Evolutionary conservation across 2,113 vertebrate genomes (phyloP).

Genomic region (Parus major): DNA sequence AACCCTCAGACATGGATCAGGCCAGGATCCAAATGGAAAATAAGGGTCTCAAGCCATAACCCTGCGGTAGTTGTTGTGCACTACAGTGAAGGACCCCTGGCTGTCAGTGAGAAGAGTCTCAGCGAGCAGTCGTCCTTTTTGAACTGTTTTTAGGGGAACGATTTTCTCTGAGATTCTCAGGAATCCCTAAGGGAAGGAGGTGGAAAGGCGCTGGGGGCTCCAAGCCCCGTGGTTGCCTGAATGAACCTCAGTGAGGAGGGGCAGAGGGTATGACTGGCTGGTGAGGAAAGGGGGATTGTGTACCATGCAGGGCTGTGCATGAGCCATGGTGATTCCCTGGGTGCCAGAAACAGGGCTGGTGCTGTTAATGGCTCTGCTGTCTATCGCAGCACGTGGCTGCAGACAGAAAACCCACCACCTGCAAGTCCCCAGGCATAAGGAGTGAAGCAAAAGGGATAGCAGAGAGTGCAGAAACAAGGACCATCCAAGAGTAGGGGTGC

Average conservation of each 20-base stretch:
- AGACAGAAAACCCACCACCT: background rate
- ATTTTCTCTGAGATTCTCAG: background rate
- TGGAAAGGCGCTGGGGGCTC: background rate
- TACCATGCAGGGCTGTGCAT: background rate
- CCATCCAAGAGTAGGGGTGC: background rate
- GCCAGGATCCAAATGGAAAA: constrained; percentile 23
- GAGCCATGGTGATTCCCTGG: background rate
- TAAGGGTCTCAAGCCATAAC: background rate
- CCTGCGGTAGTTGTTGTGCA: constrained; percentile 10
- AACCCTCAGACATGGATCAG: constrained; percentile 20
- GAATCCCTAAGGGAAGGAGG: background rate
- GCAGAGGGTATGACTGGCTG: background rate
- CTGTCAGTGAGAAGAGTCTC: background rate
- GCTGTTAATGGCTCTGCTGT: background rate
- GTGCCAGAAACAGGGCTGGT: background rate
- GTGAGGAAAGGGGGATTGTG: background rate
- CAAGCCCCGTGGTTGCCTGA: background rate
- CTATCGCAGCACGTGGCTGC: background rate
- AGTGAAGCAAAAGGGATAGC: background rate
- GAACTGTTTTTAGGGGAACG: background rate
- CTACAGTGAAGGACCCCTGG: background rate
- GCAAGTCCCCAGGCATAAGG: background rate
- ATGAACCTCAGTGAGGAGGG: background rate
- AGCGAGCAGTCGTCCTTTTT: background rate
- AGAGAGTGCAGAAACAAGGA: background rate